Evolutionary conservation across 2,797 vertebrate species (phyloP).

Genomic region (Anableps anableps): DNA sequence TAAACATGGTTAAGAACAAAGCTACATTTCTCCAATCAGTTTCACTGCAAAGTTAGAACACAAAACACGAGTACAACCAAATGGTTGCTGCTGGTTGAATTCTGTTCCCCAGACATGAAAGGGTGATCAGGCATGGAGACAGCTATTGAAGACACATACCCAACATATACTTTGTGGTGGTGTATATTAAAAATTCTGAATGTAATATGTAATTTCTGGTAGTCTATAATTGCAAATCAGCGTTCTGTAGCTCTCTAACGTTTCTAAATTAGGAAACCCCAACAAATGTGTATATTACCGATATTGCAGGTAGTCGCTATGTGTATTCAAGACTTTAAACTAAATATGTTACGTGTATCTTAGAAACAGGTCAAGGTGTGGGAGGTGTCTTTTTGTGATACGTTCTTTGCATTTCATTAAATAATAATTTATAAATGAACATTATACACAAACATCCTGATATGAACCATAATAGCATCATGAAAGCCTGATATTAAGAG

Average conservation of each 20-base stretch:
- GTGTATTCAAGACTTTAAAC: background rate
- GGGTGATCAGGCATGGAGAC: slow-evolving; percentile 80
- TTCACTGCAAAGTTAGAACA: slow-evolving; percentile 40
- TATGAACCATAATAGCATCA: background rate
- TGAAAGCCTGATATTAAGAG: background rate
- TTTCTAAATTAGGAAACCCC: slow-evolving; percentile 77
- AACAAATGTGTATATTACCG: slow-evolving; percentile 71
- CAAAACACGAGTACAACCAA: slow-evolving; percentile 53
- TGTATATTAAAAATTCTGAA: slow-evolving; percentile 82
- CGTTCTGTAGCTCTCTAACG: slow-evolving; percentile 69
- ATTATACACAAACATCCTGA: background rate
- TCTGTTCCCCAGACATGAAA: slow-evolving; percentile 71
- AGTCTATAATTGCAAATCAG: slow-evolving; percentile 81
- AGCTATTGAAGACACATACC: slow-evolving; percentile 77
- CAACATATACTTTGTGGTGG: slow-evolving; percentile 83
- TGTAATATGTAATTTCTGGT: slow-evolving; percentile 83
- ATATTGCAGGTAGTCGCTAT: slow-evolving; percentile 74
- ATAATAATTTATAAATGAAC: background rate
- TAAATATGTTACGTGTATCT: background rate
- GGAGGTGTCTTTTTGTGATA: background rate
- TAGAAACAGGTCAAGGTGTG: background rate
- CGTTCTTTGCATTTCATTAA: slow-evolving; percentile 1
- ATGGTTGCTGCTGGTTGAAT: slow-evolving; percentile 53
- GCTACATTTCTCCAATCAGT: slow-evolving; percentile 20
- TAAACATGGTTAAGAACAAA: slow-evolving; percentile 27